Conservation (phyloP, 2,797 vertebrate species). For the Pagetopsis macropterus region DNA sequence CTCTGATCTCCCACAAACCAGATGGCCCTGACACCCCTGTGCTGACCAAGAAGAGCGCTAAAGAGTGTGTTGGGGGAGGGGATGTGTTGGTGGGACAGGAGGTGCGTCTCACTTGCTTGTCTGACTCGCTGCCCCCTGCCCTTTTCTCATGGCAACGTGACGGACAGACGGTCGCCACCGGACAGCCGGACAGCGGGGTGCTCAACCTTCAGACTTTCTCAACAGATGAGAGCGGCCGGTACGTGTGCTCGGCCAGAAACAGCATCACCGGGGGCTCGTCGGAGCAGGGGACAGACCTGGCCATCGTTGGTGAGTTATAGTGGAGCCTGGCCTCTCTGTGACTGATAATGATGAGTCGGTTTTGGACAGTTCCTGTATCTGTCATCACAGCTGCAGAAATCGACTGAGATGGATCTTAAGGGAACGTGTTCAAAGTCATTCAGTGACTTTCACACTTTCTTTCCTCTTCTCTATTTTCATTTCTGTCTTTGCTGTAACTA, state of each 20-base stretch:
- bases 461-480: conserved; percentile 44
- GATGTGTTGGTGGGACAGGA: conserved; percentile 78
- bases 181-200: conserved; percentile 68
- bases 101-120: conserved; percentile 76
- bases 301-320: conserved; percentile 82
- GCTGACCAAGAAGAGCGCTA: conserved; percentile 66
- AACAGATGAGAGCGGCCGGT: conserved; percentile 73
- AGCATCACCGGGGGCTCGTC: conserved; percentile 66
- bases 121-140: conserved; percentile 80
- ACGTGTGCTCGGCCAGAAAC: conserved; percentile 78
- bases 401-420: conserved; percentile 69
- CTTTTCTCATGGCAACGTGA: conserved; percentile 78
- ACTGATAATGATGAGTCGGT: conserved; percentile 68
- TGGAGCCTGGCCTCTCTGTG: conserved; percentile 47
- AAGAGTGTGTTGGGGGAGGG: conserved; percentile 77
- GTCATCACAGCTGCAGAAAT: conserved; percentile 69
- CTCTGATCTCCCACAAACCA: conserved; percentile 53
- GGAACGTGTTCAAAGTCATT: conserved; percentile 74
- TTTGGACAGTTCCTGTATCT: conserved; percentile 62
- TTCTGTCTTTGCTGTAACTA: conserved; percentile 39
- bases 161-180: conserved; percentile 62
- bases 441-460: conserved; percentile 57
- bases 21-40: conserved; percentile 83
- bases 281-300: conserved; percentile 64
- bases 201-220: conserved; percentile 80